Evolutionary conservation across 2,797 vertebrate genomes (phyloP), one percentile per base, ranked within the genome.

Genomic region (Epinephelus awoara): DNA sequence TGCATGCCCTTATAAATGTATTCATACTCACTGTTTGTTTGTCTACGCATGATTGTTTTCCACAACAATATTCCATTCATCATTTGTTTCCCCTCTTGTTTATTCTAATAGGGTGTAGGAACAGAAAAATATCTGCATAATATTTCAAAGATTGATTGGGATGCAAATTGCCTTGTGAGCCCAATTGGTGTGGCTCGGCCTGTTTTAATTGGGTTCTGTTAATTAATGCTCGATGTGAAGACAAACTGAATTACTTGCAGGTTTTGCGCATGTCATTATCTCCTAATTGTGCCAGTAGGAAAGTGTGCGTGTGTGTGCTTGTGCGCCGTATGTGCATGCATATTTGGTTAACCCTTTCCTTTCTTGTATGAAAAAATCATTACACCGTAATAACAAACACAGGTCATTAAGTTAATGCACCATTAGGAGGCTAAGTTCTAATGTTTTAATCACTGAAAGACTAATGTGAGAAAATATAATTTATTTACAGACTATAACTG

Each of bases 201-300:
- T 75, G 83, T 94, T 94, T 94, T 94, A 95, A 95, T 91, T 94
- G 92, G 88, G 84, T 93, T 92, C 86, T 88, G 93, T 93, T 95
- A 94, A 95, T 94, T 95, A 94, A 94, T 89, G 89, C 80, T 86
- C 72, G 65, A 90, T 85, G 90, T 74, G 91, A 80, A 87, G 91
- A 93, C 92, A 92, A 92, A 92, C 92, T 85, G 86, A 92, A 93
- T 92, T 91, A 91, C 85, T 86, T 74, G 77, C 89, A 90, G 89
- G 90, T 89, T 92, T 88, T 82, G 44, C 5, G 90, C 90, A 94
- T 90, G 92, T 86, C 75, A 92, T 95, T 94, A 93, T 91, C 65
- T 72, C 65, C 77, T 93, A 95, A 95, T 93, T 93, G 88, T 86
- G 66, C 63, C 64, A 21, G 69, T 18, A 55, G 63, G n/a, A 75